Evolutionary conservation across 1,140 invertebrate species (phyloP).

Genomic region (Andrena cerasifolii): DNA sequence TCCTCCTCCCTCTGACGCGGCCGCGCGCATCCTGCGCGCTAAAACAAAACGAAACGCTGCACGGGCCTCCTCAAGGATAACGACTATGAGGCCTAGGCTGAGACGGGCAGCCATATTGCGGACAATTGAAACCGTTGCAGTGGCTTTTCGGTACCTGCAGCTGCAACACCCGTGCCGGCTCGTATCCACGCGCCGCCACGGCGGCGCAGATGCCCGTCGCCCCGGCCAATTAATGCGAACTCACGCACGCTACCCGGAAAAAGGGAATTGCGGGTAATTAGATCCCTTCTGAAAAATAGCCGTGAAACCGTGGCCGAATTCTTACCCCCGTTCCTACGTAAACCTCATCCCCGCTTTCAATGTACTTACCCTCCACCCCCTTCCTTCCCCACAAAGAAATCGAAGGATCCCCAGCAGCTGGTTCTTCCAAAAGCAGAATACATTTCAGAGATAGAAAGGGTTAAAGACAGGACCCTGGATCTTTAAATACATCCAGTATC

Average conservation of each 20-base stretch:
- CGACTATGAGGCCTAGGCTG: constrained; percentile 76
- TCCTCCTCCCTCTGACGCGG: constrained; percentile 32
- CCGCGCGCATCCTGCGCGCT: constrained; percentile 70
- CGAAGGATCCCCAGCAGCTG: too few species aligned
- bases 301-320: constrained; percentile 19
- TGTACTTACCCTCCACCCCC: too few species aligned
- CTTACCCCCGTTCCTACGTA: not conserved
- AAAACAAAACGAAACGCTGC: constrained; percentile 80
- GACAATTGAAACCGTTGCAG: constrained; percentile 80
- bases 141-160: constrained; percentile 71
- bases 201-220: constrained; percentile 60
- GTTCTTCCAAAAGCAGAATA: too few species aligned
- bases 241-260: constrained; percentile 64
- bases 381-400: too few species aligned
- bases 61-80: constrained; percentile 81
- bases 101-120: constrained; percentile 74
- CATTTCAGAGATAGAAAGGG: too few species aligned
- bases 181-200: constrained; percentile 58
- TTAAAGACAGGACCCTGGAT: too few species aligned
- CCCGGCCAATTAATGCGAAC: constrained; percentile 61
- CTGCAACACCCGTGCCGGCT: constrained; percentile 56
- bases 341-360: not conserved
- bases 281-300: constrained; percentile 42
- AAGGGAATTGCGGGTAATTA: constrained; percentile 62
- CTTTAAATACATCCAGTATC: too few species aligned